Conservation (phyloP, 2,113 vertebrate species). For the Heloderma charlesbogerti region DNA sequence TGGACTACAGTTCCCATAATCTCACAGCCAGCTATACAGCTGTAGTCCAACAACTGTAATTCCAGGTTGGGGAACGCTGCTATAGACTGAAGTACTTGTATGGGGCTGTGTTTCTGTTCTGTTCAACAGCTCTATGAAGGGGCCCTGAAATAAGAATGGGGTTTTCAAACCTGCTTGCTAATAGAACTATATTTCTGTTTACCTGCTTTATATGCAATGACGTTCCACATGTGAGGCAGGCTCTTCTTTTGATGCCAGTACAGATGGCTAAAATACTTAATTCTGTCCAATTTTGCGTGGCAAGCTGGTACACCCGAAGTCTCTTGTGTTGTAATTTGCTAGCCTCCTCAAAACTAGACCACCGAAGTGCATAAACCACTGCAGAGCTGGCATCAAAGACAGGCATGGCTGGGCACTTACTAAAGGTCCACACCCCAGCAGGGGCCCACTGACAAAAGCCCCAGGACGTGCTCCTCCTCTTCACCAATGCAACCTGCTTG, state of each 20-base stretch:
- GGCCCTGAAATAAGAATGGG: background rate
- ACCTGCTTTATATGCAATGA: background rate
- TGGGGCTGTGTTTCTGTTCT: background rate
- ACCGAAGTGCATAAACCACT: background rate
- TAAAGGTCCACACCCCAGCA: no score
- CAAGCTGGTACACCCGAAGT: background rate
- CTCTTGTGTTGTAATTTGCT: background rate
- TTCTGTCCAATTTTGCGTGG: background rate
- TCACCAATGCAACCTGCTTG: no score
- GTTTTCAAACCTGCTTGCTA: background rate
- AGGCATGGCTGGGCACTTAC: no score
- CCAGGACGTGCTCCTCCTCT: no score
- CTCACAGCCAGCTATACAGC: no score
- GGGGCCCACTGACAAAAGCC: no score
- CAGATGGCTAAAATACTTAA: background rate
- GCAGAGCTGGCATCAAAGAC: no score
- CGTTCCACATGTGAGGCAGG: background rate
- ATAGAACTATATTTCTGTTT: background rate
- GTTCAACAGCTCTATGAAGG: background rate
- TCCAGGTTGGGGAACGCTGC: no score
- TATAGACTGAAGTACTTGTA: background rate
- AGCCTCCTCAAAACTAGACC: background rate
- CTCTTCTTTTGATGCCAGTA: background rate
- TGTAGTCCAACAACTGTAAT: no score
- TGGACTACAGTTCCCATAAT: no score